A percentile compares a stretch with the other conserved stretches of the same genome.
Evolutionary conservation across 2,113 vertebrate species (phyloP).

Genomic region (Capreolus pygargus): DNA sequence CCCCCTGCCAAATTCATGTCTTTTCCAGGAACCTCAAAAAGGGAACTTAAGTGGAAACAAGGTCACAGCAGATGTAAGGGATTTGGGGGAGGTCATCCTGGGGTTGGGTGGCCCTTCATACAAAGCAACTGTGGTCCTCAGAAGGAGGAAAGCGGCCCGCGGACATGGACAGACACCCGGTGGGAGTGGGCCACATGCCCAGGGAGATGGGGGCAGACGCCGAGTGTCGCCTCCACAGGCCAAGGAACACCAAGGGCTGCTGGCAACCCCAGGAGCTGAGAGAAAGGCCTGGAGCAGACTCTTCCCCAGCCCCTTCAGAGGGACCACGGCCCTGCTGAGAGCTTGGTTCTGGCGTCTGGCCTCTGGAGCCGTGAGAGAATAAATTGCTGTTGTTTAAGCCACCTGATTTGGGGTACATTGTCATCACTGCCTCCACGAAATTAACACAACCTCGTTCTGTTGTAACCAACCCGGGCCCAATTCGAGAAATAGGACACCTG

Average conservation of each 20-base stretch:
- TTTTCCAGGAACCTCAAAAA: neutral
- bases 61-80: neutral
- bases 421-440: accelerated
- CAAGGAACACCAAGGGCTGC: neutral
- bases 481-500: neutral
- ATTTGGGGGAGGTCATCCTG: neutral
- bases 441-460: accelerated
- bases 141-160: accelerated
- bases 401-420: accelerated
- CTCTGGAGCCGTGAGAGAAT: neutral
- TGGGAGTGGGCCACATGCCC: accelerated
- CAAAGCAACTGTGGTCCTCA: neutral
- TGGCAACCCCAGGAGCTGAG: neutral
- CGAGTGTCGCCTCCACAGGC: accelerated
- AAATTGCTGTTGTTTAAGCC: neutral
- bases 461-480: neutral
- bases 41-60: neutral
- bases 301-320: neutral
- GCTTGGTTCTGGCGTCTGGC: too few relatives aligned
- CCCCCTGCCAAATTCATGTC: accelerated
- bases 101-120: accelerated
- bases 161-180: accelerated
- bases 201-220: accelerated
- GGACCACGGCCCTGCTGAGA: neutral
- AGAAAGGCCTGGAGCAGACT: neutral